Evolutionary conservation across 2,797 vertebrate genomes (phyloP).

Genomic region (Aldrovandia affinis): DNA sequence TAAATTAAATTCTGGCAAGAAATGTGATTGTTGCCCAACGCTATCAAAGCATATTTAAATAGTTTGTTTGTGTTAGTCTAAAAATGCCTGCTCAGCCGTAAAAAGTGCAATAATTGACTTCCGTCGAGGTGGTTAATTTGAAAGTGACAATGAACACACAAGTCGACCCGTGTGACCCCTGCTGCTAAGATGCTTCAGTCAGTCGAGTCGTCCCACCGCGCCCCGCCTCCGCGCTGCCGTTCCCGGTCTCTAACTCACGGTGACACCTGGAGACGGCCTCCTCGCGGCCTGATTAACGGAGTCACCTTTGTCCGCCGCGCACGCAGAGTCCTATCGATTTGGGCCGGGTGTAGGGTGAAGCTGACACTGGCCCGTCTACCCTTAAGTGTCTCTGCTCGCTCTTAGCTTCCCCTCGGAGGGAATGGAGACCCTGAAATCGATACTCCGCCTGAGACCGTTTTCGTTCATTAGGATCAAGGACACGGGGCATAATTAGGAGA

Average conservation of each 20-base stretch:
- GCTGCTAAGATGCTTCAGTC: too few relatives aligned
- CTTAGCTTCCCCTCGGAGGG: constrained; percentile 67
- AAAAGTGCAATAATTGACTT: neutral
- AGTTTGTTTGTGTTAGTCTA: neutral
- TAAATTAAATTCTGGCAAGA: neutral
- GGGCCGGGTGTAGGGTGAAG: constrained; percentile 65
- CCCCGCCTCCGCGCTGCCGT: neutral
- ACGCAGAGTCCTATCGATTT: constrained; percentile 75
- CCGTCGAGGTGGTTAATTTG: neutral
- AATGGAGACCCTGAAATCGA: constrained; percentile 70
- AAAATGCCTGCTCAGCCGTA: neutral
- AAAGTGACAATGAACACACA: neutral
- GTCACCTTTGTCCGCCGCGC: constrained; percentile 62
- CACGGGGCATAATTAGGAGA: constrained; percentile 73
- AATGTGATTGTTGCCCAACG: neutral
- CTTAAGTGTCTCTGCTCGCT: constrained; percentile 69
- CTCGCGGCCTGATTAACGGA: constrained; percentile 75
- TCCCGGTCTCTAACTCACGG: constrained; percentile 37
- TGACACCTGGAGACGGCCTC: constrained; percentile 65
- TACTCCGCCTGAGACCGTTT: constrained; percentile 73
- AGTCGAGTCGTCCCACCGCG: too few relatives aligned
- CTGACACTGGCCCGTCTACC: constrained; percentile 66
- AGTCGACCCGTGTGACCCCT: too few relatives aligned
- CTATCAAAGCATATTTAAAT: neutral
- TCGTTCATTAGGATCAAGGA: constrained; percentile 73